phyloP scores from a whole-genome alignment of 2,113 vertebrate species.

The Amphiprion percula region DNA sequence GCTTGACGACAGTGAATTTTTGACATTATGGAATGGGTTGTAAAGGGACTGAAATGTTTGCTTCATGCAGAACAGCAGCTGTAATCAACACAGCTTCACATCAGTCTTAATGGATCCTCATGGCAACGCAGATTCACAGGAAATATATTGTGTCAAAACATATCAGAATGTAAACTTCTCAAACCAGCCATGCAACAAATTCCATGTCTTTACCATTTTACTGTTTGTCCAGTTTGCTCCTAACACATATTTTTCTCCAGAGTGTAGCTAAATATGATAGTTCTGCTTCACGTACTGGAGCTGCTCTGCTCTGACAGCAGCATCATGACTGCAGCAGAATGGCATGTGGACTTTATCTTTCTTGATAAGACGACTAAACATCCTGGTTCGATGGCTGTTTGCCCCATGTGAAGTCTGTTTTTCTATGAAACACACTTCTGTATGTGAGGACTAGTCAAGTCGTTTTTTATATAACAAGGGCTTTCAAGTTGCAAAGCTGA shows the following conservation, averaged over 20 bases:
- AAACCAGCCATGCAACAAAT: neutral
- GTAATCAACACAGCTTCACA: conserved; percentile 1
- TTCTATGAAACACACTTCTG: neutral
- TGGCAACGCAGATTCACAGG: conserved; percentile 1
- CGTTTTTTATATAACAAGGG: too few species aligned
- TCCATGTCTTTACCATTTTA: neutral
- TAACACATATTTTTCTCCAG: neutral
- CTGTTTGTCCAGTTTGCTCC: neutral
- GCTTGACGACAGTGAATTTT: neutral
- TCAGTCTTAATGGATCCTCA: neutral
- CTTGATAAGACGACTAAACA: neutral
- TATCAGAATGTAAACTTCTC: neutral
- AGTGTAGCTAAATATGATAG: neutral
- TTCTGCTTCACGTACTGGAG: neutral
- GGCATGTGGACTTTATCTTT: neutral
- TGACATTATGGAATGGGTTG: neutral
- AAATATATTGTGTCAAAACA: conserved; percentile 4
- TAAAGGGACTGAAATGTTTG: neutral
- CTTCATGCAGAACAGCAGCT: too few species aligned
- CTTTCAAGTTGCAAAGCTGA: too few species aligned
- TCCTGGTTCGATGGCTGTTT: neutral
- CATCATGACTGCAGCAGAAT: too few species aligned
- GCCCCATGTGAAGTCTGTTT: neutral
- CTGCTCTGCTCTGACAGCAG: neutral
- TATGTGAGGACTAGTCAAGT: neutral